These are phyloP conservation scores for Phylloscopus collybita DNA, from an alignment of 2,797 vertebrate species.

Conservation along the genomic window DNA sequence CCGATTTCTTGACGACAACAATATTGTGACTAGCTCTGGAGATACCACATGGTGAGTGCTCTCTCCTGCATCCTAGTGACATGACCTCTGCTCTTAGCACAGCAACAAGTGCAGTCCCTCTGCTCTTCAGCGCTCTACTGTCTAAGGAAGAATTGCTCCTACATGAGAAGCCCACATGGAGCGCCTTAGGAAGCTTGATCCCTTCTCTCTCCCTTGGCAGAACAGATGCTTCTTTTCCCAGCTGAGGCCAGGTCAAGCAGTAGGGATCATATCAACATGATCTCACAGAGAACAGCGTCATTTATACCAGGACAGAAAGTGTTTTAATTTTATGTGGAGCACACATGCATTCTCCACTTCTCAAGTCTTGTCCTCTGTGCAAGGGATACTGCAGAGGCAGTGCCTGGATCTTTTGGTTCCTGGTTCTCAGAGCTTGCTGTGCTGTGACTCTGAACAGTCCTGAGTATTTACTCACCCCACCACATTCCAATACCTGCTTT, in stretches of 20 bases:
- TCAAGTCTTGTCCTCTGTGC: not conserved
- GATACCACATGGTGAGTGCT: constrained; percentile 92
- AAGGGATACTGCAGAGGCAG: not conserved
- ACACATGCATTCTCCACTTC: fast-evolving
- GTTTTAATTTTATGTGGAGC: not conserved
- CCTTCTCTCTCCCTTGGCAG: not conserved
- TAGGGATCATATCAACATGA: not conserved
- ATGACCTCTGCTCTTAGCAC: not conserved
- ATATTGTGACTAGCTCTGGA: constrained; percentile 95
- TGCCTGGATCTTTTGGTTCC: not conserved
- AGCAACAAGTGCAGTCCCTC: not conserved
- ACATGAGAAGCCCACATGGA: not conserved
- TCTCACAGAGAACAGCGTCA: not conserved
- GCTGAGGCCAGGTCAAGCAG: not conserved
- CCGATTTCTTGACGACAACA: constrained; percentile 92
- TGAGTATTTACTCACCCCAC: not conserved
- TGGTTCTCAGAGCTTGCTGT: not conserved
- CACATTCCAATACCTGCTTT: not conserved
- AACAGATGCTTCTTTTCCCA: not conserved
- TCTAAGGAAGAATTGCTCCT: not conserved
- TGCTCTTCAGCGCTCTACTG: not conserved
- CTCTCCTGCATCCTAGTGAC: not conserved
- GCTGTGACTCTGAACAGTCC: not conserved
- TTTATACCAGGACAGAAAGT: not conserved
- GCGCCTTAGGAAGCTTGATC: not conserved